Conservation (phyloP, 2,888 invertebrate genomes). For the Machimus atricapillus region DNA sequence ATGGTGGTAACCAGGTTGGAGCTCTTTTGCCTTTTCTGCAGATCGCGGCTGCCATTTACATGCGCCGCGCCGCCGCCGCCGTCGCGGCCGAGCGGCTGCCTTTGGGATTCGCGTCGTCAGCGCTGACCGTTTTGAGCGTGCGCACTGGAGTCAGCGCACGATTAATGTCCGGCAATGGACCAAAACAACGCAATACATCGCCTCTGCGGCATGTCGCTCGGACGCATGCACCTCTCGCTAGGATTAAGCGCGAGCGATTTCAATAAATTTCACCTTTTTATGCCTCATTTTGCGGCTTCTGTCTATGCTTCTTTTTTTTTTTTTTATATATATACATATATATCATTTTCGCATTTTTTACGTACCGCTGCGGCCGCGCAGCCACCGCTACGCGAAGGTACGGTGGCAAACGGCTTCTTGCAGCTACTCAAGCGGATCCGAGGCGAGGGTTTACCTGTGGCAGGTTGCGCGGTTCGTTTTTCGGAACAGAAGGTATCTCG, state of each 20-base stretch:
- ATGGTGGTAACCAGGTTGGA: not conserved
- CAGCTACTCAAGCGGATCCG: not conserved
- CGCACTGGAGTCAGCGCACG: not conserved
- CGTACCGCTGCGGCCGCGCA: not conserved
- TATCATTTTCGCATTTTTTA: not conserved
- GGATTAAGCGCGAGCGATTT: not conserved
- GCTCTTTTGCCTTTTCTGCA: not conserved
- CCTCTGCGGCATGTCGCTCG: not conserved
- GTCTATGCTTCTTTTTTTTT: not conserved
- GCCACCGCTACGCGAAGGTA: not conserved
- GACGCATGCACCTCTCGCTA: not conserved
- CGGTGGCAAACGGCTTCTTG: not conserved
- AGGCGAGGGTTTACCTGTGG: not conserved
- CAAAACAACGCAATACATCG: not conserved
- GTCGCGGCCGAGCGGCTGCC: not conserved
- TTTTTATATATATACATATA: too few species aligned
- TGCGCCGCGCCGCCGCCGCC: not conserved
- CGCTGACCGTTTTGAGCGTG: not conserved
- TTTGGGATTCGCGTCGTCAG: not conserved
- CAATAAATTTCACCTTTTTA: not conserved
- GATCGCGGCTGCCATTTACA: not conserved
- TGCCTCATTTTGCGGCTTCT: not conserved
- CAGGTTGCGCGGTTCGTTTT: not conserved
- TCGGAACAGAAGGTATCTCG: not conserved
- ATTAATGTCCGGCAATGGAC: not conserved